Conservation (phyloP, 2,888 invertebrate genomes). For the Xylocampa areola region DNA sequence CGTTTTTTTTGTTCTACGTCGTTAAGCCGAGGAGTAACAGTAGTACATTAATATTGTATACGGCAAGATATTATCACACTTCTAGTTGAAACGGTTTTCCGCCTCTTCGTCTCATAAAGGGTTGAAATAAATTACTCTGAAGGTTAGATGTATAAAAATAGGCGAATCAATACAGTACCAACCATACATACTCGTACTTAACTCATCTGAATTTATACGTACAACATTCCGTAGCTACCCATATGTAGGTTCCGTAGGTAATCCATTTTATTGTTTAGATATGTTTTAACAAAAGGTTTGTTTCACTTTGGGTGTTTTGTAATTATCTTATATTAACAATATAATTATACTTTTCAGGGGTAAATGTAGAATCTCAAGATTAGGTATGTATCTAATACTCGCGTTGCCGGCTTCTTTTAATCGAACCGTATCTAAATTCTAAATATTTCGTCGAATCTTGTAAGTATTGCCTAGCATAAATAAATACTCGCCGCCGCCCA, state of each 20-base stretch:
- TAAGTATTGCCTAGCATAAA: constrained; percentile 67
- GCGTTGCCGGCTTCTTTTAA: constrained; percentile 12
- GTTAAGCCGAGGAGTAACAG: too few species aligned
- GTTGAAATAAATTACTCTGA: constrained; percentile 14
- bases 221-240: constrained; percentile 2
- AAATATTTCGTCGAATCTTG: constrained; percentile 67
- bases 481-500: constrained; percentile 70
- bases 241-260: too few species aligned
- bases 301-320: constrained; percentile 21
- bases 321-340: constrained; percentile 37
- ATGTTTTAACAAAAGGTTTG: constrained; percentile 33
- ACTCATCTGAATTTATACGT: constrained; percentile 26
- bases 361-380: constrained; percentile 16
- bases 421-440: too few species aligned
- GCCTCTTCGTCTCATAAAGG: constrained; percentile 8
- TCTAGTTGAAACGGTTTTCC: too few species aligned
- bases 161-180: constrained; percentile 21
- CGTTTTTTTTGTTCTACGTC: too few species aligned
- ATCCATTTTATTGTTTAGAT: too few species aligned
- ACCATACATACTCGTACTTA: constrained; percentile 40
- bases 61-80: too few species aligned
- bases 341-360: constrained; percentile 35
- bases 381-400: too few species aligned
- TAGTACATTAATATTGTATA: too few species aligned
- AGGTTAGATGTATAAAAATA: constrained; percentile 30